Evolutionary conservation across 2,797 vertebrate genomes (phyloP).

Genomic region (Sebastes nivosus): DNA sequence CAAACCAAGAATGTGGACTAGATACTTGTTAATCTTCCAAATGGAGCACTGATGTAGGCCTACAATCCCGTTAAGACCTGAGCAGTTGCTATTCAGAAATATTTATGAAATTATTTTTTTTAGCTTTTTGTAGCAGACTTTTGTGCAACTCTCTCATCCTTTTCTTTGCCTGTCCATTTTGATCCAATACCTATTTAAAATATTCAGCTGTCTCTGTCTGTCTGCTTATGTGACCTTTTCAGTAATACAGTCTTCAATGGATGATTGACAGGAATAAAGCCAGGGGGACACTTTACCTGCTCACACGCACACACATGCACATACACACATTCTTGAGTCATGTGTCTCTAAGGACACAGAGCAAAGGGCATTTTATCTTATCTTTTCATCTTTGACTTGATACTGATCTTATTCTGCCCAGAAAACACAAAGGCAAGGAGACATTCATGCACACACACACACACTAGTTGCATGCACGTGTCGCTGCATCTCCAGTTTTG

Average conservation of each 20-base stretch:
- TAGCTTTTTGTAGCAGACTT: neutral
- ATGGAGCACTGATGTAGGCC: neutral
- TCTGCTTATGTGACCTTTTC: slow-evolving; percentile 71
- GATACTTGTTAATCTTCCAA: neutral
- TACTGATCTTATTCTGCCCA: slow-evolving; percentile 29
- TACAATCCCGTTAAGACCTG: neutral
- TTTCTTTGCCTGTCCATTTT: neutral
- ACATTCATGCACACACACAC: neutral
- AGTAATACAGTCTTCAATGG: slow-evolving; percentile 54
- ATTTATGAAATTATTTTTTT: neutral
- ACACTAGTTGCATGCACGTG: neutral
- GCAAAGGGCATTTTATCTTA: slow-evolving; percentile 63
- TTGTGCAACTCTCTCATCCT: neutral
- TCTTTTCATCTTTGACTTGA: slow-evolving; percentile 43
- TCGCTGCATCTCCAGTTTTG: neutral
- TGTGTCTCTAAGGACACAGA: slow-evolving; percentile 49
- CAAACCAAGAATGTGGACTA: slow-evolving; percentile 28
- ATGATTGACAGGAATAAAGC: slow-evolving; percentile 59
- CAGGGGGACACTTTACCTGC: slow-evolving; percentile 29
- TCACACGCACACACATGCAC: neutral
- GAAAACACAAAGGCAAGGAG: slow-evolving; percentile 32
- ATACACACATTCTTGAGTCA: slow-evolving; percentile 8
- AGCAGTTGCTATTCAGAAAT: neutral
- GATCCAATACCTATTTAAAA: slow-evolving; percentile 25
- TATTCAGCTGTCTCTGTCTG: slow-evolving; percentile 10